A percentile compares a stretch with the other conserved stretches of the same genome.
Evolutionary conservation across 2,888 invertebrate species (phyloP).

Genomic region (Gastracanthus pulcherrimus): DNA sequence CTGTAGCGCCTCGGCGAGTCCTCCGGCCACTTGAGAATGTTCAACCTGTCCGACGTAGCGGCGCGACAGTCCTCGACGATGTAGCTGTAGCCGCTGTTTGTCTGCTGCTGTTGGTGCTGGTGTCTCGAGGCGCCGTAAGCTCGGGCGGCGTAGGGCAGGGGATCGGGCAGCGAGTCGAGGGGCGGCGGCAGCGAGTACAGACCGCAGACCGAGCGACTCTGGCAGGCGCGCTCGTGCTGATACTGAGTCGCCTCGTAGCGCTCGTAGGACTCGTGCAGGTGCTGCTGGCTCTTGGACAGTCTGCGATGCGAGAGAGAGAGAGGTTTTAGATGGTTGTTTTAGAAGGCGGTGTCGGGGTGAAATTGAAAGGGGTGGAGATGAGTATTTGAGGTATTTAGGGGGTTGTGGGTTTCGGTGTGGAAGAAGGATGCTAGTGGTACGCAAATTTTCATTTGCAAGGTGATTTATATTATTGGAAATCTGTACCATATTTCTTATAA

Average conservation of each 20-base stretch:
- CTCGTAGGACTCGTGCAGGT: constrained; percentile 73
- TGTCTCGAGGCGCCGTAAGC: background rate
- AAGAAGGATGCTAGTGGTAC: no score
- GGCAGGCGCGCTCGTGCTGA: constrained; percentile 63
- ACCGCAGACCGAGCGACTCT: constrained; percentile 72
- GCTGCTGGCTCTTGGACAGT: constrained; percentile 74
- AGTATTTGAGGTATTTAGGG: no score
- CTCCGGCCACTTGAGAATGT: constrained; percentile 75
- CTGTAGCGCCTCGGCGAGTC: constrained; percentile 71
- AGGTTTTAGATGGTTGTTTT: background rate
- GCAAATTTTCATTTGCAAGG: no score
- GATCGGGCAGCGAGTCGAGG: constrained; percentile 68
- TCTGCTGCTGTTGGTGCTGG: background rate
- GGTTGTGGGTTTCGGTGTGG: no score
- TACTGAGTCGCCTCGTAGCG: no score
- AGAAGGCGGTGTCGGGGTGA: no score
- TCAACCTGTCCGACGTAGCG: constrained; percentile 66
- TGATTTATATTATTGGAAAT: no score
- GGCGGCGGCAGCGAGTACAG: constrained; percentile 70
- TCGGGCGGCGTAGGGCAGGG: constrained; percentile 59
- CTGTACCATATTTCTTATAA: no score
- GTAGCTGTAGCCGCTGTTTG: no score
- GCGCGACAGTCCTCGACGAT: background rate
- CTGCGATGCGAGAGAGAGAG: constrained; percentile 60
- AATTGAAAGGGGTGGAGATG: background rate